Evolutionary conservation across 2,888 invertebrate species (phyloP).

Genomic region (Eumerus sabulonum): DNA sequence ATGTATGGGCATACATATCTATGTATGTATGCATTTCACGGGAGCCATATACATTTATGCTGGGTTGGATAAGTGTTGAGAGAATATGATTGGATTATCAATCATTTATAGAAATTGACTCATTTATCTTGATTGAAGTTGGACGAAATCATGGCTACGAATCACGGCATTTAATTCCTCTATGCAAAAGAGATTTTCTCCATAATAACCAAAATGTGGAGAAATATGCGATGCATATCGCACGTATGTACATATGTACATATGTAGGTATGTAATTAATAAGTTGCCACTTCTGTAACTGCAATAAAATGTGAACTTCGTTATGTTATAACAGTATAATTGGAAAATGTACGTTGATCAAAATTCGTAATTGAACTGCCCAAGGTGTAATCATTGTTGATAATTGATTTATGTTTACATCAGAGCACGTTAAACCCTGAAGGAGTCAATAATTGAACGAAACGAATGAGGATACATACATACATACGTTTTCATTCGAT

Average conservation of each 20-base stretch:
- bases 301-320: no score
- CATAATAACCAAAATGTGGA: not conserved
- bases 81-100: slow-evolving; percentile 79
- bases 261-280: no score
- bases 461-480: slow-evolving; percentile 39
- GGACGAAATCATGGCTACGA: slow-evolving; percentile 12
- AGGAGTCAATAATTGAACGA: slow-evolving; percentile 68
- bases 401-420: slow-evolving; percentile 72
- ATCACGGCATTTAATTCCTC: slow-evolving; percentile 28
- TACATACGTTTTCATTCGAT: not conserved
- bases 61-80: slow-evolving; percentile 41
- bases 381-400: slow-evolving; percentile 71
- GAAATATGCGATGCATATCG: no score
- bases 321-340: slow-evolving; percentile 58
- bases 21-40: no score
- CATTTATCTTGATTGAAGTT: slow-evolving; percentile 54
- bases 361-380: slow-evolving; percentile 71
- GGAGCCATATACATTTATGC: slow-evolving; percentile 47
- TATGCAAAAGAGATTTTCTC: not conserved
- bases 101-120: slow-evolving; percentile 79
- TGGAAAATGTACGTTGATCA: slow-evolving; percentile 64
- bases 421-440: slow-evolving; percentile 60
- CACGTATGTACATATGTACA: no score
- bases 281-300: no score
- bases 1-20: no score